These are phyloP conservation scores for Drosophila kuntzei DNA, from an alignment of 2,888 invertebrate species.

Conservation along the genomic window DNA sequence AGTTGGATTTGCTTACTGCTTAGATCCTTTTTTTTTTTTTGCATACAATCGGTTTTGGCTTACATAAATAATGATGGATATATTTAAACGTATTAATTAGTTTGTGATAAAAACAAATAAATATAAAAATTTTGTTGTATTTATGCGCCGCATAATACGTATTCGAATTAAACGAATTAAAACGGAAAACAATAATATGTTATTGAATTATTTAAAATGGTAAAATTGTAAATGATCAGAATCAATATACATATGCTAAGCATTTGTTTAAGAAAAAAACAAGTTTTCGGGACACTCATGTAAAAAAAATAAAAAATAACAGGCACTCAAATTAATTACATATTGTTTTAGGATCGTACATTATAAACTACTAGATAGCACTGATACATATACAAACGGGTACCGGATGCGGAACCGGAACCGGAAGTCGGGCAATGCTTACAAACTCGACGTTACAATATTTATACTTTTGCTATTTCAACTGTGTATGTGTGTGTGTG, in stretches of 20 bases:
- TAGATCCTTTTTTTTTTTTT: slow-evolving; percentile 8
- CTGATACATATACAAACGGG: slow-evolving; percentile 23
- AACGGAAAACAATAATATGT: slow-evolving; percentile 1
- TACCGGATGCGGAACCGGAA: slow-evolving; percentile 8
- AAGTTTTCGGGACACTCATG: background rate
- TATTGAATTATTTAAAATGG: background rate
- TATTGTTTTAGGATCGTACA: slow-evolving; percentile 22
- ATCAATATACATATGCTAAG: slow-evolving; percentile 52
- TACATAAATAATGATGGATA: slow-evolving; percentile 36
- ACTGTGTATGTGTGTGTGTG: slow-evolving; percentile 13
- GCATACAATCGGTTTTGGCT: slow-evolving; percentile 22
- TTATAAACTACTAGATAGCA: slow-evolving; percentile 34
- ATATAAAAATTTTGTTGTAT: background rate
- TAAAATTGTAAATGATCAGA: slow-evolving; percentile 13
- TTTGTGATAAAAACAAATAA: slow-evolving; percentile 26
- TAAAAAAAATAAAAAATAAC: slow-evolving; percentile 1
- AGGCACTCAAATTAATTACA: slow-evolving; percentile 20
- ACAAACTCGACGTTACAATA: slow-evolving; percentile 35
- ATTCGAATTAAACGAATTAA: slow-evolving; percentile 4
- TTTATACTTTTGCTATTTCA: slow-evolving; percentile 30
- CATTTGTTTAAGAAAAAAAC: slow-evolving; percentile 33
- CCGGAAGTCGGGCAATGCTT: slow-evolving; percentile 34
- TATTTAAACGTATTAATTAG: slow-evolving; percentile 10
- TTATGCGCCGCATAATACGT: slow-evolving; percentile 15
- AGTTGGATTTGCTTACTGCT: slow-evolving; percentile 13